Percentiles rank a stretch among this genome's conserved stretches.
Conservation (phyloP, 2,888 invertebrate species). For the Tipula unca region DNA sequence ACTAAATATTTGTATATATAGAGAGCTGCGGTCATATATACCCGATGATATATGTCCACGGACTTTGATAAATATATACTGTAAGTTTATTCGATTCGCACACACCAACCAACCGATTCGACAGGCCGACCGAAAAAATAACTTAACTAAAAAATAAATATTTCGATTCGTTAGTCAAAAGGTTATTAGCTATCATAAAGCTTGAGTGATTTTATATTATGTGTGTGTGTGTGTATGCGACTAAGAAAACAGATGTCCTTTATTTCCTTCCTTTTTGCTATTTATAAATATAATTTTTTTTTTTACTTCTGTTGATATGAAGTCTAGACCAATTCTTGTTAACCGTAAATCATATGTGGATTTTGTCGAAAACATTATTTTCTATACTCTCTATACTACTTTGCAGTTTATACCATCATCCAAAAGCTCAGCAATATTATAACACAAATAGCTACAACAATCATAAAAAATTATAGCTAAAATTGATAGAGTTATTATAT, state of each 20-base stretch:
- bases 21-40: not conserved
- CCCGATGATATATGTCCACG: not conserved
- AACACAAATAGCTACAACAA: not conserved
- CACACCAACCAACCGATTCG: not conserved
- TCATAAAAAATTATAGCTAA: not conserved
- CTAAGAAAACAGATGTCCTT: not conserved
- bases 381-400: not conserved
- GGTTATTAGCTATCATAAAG: not conserved
- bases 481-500: not conserved
- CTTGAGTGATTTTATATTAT: not conserved
- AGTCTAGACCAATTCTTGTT: not conserved
- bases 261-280: not conserved
- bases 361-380: not conserved
- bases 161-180: slow-evolving; percentile 8
- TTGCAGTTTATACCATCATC: not conserved
- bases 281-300: not conserved
- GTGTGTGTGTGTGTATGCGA: not conserved
- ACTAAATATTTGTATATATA: not conserved
- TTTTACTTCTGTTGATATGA: not conserved
- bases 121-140: no score
- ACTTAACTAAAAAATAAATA: not conserved
- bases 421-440: no score
- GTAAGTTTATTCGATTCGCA: not conserved
- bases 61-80: not conserved
- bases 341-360: not conserved